Conservation (phyloP, 1,140 invertebrate genomes). For the Lasaia peninsularis region DNA sequence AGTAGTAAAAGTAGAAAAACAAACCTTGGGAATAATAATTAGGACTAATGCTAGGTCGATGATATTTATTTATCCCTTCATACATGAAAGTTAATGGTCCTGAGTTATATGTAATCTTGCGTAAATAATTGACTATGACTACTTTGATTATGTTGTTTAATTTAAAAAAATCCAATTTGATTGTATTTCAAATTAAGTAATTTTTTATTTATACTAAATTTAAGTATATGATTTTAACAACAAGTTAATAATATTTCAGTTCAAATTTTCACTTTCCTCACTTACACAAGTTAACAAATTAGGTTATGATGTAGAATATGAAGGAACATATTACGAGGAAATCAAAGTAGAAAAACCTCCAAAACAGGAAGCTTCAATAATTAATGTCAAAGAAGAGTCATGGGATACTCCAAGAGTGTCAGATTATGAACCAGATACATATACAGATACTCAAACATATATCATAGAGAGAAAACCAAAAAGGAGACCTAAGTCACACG, state of each 20-base stretch:
- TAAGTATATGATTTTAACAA: too few relatives aligned
- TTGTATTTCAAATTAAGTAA: too few relatives aligned
- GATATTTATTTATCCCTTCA: too few relatives aligned
- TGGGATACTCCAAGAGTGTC: background rate
- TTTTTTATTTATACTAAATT: too few relatives aligned
- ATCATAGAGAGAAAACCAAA: background rate
- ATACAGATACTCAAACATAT: background rate
- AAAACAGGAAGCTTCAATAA: background rate
- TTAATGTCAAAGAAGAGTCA: background rate
- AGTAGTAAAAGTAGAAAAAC: too few relatives aligned
- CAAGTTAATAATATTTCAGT: background rate
- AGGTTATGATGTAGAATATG: constrained; percentile 5
- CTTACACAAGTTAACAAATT: background rate
- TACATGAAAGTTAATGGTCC: too few relatives aligned
- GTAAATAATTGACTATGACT: too few relatives aligned
- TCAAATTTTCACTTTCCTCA: constrained; percentile 5
- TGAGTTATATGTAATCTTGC: too few relatives aligned
- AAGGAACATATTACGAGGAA: constrained; percentile 1
- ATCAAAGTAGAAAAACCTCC: background rate
- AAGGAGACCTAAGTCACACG: background rate
- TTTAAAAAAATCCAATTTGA: too few relatives aligned
- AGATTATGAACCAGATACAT: background rate
- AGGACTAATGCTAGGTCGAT: too few relatives aligned
- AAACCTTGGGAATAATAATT: too few relatives aligned
- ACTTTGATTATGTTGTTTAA: too few relatives aligned